Percentiles rank a stretch among this genome's conserved stretches.
phyloP scores from a whole-genome alignment of 2,113 vertebrate genomes.

The Lutjanus erythropterus region DNA sequence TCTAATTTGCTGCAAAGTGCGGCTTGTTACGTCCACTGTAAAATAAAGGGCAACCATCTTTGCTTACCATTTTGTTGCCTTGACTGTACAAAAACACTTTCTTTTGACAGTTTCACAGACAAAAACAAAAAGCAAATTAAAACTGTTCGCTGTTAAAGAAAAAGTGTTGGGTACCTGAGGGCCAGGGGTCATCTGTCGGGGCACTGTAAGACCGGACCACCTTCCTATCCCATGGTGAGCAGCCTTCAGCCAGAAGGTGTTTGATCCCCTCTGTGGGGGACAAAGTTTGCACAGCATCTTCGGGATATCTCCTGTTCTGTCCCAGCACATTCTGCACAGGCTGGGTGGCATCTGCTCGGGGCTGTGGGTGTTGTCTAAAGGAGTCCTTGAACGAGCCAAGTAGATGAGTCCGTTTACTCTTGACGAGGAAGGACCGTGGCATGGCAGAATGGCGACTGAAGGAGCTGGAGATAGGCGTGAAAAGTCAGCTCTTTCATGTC shows the following conservation, averaged over 20 bases:
- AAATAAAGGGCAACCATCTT: no score
- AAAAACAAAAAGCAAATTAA: not conserved
- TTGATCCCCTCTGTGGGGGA: not conserved
- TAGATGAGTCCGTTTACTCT: constrained; percentile 72
- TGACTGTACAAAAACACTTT: not conserved
- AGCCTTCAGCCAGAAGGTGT: constrained; percentile 1
- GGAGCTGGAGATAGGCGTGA: constrained; percentile 12
- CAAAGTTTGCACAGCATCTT: constrained; percentile 15
- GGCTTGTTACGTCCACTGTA: no score
- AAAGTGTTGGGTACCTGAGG: constrained; percentile 52
- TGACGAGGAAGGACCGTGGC: constrained; percentile 86
- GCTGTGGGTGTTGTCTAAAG: not conserved
- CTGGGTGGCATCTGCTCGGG: not conserved
- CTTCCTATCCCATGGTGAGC: constrained; percentile 16
- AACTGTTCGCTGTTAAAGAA: not conserved
- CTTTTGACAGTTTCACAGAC: not conserved
- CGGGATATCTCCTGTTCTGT: not conserved
- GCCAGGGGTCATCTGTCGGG: constrained; percentile 17
- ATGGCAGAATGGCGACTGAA: constrained; percentile 60
- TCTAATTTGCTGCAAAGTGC: no score
- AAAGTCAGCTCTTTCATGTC: constrained; percentile 45
- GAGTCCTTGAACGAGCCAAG: not conserved
- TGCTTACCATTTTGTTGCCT: not conserved
- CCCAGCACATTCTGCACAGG: not conserved
- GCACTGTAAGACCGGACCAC: not conserved